phyloP scores from a whole-genome alignment of 2,113 vertebrate genomes.

The Ptilonorhynchus violaceus region DNA sequence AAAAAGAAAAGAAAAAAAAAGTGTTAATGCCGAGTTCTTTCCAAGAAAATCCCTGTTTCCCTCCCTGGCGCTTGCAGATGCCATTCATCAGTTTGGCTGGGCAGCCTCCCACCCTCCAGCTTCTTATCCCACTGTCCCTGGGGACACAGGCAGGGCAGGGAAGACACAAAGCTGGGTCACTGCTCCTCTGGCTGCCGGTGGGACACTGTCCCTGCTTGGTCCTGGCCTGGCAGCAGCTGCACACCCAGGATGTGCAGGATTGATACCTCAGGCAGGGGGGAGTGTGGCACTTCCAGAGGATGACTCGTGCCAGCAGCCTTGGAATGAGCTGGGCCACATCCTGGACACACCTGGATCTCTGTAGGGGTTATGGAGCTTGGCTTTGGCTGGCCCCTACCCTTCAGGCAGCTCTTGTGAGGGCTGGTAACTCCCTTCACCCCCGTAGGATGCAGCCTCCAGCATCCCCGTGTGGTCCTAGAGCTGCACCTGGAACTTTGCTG shows the following conservation, averaged over 20 bases:
- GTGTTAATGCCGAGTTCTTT: neutral
- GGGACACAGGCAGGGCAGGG: neutral
- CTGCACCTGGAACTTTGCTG: neutral
- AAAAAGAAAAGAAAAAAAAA: neutral
- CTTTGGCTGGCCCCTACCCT: neutral
- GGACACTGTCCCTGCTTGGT: neutral
- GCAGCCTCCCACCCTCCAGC: neutral
- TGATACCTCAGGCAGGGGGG: neutral
- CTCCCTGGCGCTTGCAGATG: neutral
- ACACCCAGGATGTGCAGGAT: accelerated
- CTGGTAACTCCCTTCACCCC: neutral
- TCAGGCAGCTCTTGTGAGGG: neutral
- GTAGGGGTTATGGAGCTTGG: neutral
- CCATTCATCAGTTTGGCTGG: neutral
- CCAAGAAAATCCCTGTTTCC: neutral
- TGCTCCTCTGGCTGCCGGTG: neutral
- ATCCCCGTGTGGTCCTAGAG: neutral
- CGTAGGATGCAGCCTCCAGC: neutral
- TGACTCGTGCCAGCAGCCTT: neutral
- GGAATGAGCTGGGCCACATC: neutral
- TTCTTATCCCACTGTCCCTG: no score
- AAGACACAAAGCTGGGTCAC: neutral
- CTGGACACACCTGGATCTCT: neutral
- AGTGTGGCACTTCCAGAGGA: neutral
- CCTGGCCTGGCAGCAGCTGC: neutral